phyloP scores from a whole-genome alignment of 2,113 vertebrate species.

The Malaclemys terrapin region DNA sequence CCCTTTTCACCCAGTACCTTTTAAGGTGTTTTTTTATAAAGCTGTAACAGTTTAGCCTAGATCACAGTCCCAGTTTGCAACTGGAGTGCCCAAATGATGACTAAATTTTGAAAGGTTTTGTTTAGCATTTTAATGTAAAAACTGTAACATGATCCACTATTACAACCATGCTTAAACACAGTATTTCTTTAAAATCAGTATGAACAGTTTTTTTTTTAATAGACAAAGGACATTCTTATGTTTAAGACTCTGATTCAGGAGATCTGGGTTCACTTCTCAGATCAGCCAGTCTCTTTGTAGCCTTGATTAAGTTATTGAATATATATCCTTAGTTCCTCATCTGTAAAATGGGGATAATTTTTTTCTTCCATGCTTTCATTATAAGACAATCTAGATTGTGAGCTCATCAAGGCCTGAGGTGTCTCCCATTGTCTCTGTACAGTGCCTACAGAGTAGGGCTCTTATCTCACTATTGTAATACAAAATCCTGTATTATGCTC shows the following conservation, averaged over 20 bases:
- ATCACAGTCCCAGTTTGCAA: neutral
- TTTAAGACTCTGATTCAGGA: neutral
- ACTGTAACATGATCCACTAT: neutral
- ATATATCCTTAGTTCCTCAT: neutral
- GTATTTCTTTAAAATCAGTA: neutral
- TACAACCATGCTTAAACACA: neutral
- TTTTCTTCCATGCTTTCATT: neutral
- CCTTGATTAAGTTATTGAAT: neutral
- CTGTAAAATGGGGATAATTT: neutral
- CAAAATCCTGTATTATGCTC: neutral
- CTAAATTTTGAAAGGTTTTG: neutral
- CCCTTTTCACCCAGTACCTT: neutral
- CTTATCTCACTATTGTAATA: neutral
- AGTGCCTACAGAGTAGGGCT: neutral
- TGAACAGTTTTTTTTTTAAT: neutral
- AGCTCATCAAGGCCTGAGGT: neutral
- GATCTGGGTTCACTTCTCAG: neutral
- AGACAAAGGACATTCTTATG: neutral
- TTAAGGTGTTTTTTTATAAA: neutral
- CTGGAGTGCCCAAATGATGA: neutral
- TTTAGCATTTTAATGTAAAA: neutral
- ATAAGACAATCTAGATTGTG: neutral
- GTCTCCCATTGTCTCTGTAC: neutral
- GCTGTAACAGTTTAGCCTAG: neutral
- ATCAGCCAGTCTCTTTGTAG: neutral